phyloP scores from a whole-genome alignment of 1,140 invertebrate genomes.

The Trissolcus basalis region DNA sequence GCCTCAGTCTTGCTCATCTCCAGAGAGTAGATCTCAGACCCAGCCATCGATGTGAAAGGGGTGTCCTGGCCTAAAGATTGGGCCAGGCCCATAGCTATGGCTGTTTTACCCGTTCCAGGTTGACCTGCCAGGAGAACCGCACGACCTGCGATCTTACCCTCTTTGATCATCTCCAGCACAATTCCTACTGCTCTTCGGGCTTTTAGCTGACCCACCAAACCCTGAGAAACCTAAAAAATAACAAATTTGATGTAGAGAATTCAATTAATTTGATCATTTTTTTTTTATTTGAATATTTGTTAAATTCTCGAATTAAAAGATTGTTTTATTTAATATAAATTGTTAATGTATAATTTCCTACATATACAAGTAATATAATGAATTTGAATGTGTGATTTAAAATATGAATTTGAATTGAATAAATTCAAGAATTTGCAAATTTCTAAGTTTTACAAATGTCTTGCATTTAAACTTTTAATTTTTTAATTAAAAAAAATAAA shows the following conservation, averaged over 20 bases:
- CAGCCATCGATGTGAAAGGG: constrained; percentile 98
- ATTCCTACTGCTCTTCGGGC: constrained; percentile 96
- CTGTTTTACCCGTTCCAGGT: constrained; percentile 98
- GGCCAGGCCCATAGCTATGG: constrained; percentile 97
- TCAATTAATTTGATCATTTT: no score
- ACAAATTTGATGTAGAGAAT: background rate
- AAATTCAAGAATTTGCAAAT: no score
- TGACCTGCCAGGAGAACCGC: constrained; percentile 97
- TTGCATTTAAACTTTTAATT: no score
- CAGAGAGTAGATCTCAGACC: constrained; percentile 98
- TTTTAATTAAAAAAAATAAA: no score
- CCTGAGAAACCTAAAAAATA: constrained; percentile 86
- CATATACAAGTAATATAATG: no score
- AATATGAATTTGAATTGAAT: no score
- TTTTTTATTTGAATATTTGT: constrained; percentile 1
- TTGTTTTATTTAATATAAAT: no score
- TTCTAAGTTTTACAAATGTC: no score
- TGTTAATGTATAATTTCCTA: no score
- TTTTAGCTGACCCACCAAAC: constrained; percentile 97
- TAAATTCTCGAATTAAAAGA: no score
- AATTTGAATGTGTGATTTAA: no score
- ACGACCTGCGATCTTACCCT: constrained; percentile 97
- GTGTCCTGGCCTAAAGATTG: constrained; percentile 96
- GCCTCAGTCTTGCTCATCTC: constrained; percentile 99
- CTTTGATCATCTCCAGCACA: constrained; percentile 98